Percentiles rank a stretch among this genome's conserved stretches.
phyloP scores from a whole-genome alignment of 2,113 vertebrate genomes.

The Tetrao urogallus region DNA sequence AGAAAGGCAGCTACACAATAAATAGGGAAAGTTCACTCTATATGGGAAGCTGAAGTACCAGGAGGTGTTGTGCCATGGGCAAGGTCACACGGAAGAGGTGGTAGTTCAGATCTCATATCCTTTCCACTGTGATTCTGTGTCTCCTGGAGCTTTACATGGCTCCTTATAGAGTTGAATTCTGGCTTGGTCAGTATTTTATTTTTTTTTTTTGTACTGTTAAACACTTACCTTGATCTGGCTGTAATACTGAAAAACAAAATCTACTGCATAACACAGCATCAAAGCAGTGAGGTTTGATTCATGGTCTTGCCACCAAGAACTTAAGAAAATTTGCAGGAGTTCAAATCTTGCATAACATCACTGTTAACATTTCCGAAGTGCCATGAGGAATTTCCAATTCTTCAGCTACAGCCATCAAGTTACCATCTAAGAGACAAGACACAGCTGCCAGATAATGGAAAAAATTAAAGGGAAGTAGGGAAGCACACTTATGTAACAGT shows the following conservation, averaged over 20 bases:
- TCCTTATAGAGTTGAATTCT: background rate
- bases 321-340: background rate
- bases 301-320: background rate
- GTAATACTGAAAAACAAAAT: background rate
- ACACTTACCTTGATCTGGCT: background rate
- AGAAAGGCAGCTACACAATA: background rate
- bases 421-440: background rate
- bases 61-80: background rate
- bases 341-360: background rate
- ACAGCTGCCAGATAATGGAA: background rate
- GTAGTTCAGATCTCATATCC: background rate
- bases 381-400: rapidly evolving
- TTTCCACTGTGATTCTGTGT: background rate
- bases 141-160: background rate
- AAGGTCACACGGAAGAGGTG: background rate
- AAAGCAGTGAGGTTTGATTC: background rate
- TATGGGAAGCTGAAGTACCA: background rate
- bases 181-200: background rate
- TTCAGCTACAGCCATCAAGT: background rate
- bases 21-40: background rate
- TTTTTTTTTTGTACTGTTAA: background rate
- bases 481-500: background rate
- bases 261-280: background rate
- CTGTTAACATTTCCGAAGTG: background rate
- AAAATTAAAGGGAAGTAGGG: background rate